Evolutionary conservation across 1,140 invertebrate genomes (phyloP), one percentile per base, ranked within the genome.

Genomic region (Palaemon carinicauda): DNA sequence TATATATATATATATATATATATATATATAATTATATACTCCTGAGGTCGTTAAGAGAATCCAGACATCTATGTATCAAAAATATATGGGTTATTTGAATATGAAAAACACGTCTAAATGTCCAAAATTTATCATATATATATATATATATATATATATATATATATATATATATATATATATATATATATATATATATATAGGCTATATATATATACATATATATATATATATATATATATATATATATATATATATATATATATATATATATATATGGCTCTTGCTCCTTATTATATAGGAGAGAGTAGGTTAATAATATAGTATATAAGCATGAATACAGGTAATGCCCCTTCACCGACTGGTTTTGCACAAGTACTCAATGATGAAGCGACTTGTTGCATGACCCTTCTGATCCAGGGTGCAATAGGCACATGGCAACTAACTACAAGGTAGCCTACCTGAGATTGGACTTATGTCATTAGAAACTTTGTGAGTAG

Each of bases 61-160:
- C n/a, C 24, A 14, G 9, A 19, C 19, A 60, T 60, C 9, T 60
- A 60, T 60, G 24, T 60, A 60, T 60, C 33, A 41, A 9, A 41
- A 3, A 41, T 41, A 41, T 41, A 3, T 4, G 9, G 33, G 33
- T 9, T 41, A 41, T 41, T 41, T 4, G 41, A 41, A 12, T 3
- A 41, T 41, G 41, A 4, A 41, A 3, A 12, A 65, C 14, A 65
- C n/a, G n/a, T 65, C 17, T 65, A 65, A 19, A 65, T 65, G 2
- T 19, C n/a, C n/a, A n/a, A n/a, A n/a, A 65, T 65, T 9, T 65
- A 65, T 65, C n/a, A 65, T 65, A 17, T 65, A 65, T 65, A 65
- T 65, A 65, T 65, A 65, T 65, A 65, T n/a, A 65, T n/a, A n/a
- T n/a, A 65, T 65, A 65, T 65, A 65, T 65, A 65, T 65, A n/a